phyloP scores from a whole-genome alignment of 2,113 vertebrate genomes.

The Melanerpes aurifrons region DNA sequence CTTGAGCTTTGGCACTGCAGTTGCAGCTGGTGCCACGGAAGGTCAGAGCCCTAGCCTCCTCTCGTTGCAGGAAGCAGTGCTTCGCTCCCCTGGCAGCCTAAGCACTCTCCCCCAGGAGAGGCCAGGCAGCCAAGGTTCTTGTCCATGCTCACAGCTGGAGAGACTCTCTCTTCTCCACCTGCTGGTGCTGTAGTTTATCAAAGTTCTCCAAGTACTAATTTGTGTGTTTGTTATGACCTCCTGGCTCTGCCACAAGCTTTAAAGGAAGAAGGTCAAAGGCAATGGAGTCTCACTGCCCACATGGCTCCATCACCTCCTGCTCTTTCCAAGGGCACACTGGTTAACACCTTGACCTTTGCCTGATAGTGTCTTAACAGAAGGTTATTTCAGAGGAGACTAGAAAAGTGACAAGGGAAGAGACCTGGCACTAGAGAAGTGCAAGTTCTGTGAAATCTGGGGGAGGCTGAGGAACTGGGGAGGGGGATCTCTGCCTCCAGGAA shows the following conservation, averaged over 20 bases:
- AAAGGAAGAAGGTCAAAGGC: background rate
- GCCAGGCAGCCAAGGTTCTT: background rate
- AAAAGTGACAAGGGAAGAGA: background rate
- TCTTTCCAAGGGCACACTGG: constrained; percentile 46
- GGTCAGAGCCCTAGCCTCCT: too few species aligned
- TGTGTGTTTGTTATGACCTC: background rate
- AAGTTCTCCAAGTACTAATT: background rate
- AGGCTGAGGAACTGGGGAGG: background rate
- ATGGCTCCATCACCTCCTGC: background rate
- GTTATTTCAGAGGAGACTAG: background rate
- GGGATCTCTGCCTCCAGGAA: background rate
- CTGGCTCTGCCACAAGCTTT: background rate
- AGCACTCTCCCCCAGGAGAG: background rate
- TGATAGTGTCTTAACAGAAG: background rate
- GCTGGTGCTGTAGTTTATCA: background rate
- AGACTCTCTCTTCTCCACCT: background rate
- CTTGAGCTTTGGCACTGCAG: too few species aligned
- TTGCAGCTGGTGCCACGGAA: too few species aligned
- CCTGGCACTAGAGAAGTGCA: background rate
- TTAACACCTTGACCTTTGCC: background rate
- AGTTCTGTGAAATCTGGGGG: background rate
- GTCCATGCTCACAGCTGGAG: background rate
- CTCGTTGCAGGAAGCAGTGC: too few species aligned
- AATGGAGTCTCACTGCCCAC: background rate
- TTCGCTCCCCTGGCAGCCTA: background rate